phyloP scores from a whole-genome alignment of 2,113 vertebrate genomes.

The Gambusia affinis region DNA sequence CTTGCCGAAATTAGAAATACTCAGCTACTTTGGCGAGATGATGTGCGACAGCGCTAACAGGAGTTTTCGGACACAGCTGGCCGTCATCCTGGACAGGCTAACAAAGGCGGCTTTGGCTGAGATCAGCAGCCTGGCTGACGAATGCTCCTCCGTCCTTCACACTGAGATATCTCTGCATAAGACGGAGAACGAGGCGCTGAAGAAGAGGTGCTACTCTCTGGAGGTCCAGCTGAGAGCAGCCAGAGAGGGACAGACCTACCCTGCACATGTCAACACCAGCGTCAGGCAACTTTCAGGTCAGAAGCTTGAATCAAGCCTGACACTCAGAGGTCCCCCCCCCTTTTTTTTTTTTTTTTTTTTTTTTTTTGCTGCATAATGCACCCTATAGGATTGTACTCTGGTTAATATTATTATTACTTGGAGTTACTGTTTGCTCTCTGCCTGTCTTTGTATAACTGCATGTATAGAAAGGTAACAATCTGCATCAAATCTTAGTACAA shows the following conservation, averaged over 20 bases:
- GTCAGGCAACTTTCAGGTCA: conserved; percentile 55
- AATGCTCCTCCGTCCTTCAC: conserved; percentile 75
- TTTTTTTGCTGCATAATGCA: background rate
- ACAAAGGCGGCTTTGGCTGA: conserved; percentile 76
- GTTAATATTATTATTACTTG: background rate
- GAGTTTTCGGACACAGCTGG: conserved; percentile 76
- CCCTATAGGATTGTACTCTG: background rate
- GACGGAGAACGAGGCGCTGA: conserved; percentile 79
- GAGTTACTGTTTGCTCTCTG: background rate
- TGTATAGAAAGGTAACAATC: background rate
- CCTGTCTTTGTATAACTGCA: too few species aligned
- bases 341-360: too few species aligned
- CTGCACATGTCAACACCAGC: conserved; percentile 39
- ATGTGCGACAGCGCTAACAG: conserved; percentile 71
- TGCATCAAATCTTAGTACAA: conserved; percentile 1
- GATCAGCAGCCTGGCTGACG: conserved; percentile 78
- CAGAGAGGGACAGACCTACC: conserved; percentile 59
- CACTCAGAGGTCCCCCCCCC: too few species aligned
- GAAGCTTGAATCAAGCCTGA: background rate
- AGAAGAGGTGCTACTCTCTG: conserved; percentile 75
- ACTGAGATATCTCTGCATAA: conserved; percentile 79
- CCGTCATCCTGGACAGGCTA: conserved; percentile 75
- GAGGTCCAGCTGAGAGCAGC: conserved; percentile 79
- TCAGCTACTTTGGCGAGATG: conserved; percentile 39
- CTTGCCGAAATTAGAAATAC: background rate